Evolutionary conservation across 2,113 vertebrate species (phyloP).

Genomic region (Actenoides lindsayi): DNA sequence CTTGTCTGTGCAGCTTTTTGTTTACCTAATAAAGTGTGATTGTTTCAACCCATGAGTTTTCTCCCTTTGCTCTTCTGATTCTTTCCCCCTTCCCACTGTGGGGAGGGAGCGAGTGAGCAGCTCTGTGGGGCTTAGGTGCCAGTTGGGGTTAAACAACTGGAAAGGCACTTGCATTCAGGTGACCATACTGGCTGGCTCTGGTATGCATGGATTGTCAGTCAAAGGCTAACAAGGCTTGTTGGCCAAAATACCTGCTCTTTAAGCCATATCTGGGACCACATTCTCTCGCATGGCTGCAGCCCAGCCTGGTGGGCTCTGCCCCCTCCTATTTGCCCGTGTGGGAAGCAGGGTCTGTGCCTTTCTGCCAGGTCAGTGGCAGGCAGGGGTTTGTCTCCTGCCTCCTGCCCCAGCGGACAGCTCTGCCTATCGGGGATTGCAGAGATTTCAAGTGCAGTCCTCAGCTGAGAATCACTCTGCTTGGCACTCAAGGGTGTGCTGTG

Average conservation of each 20-base stretch:
- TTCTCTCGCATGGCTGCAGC: neutral
- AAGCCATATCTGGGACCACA: neutral
- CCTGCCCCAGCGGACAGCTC: neutral
- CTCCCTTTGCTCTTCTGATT: neutral
- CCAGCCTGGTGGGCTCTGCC: neutral
- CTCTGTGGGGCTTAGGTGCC: neutral
- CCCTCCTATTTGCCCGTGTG: accelerated
- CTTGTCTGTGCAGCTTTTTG: neutral
- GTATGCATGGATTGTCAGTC: neutral
- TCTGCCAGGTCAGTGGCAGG: neutral
- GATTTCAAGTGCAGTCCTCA: neutral
- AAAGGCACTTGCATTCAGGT: neutral
- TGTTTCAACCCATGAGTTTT: neutral
- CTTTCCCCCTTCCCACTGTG: neutral
- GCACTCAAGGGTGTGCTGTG: neutral
- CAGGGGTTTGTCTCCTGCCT: neutral
- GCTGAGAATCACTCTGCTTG: accelerated
- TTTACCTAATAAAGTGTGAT: neutral
- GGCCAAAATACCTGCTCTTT: neutral
- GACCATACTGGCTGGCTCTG: accelerated
- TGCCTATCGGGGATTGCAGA: accelerated
- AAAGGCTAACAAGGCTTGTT: neutral
- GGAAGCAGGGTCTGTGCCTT: neutral
- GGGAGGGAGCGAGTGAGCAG: neutral
- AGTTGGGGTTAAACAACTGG: neutral